These are phyloP conservation scores for Mystacornis crossleyi DNA, from an alignment of 2,113 vertebrate genomes.

Conservation along the genomic window DNA sequence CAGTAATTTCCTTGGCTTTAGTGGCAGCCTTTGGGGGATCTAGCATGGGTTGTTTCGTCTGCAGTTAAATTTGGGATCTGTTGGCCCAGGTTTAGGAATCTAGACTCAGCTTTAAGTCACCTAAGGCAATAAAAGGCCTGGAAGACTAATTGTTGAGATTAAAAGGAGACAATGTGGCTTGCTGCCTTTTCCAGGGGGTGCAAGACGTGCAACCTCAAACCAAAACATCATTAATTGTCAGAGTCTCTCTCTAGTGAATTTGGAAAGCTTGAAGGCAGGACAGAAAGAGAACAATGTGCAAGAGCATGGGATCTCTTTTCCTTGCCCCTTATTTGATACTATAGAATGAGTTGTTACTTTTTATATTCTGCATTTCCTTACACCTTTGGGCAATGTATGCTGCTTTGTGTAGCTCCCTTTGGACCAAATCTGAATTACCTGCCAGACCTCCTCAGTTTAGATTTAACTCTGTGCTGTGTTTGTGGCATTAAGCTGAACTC, in stretches of 20 bases:
- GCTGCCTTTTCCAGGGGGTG: conserved; percentile 58
- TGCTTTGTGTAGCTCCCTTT: background rate
- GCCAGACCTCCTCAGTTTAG: background rate
- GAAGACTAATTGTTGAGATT: conserved; percentile 59
- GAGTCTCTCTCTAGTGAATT: conserved; percentile 47
- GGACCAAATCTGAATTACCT: background rate
- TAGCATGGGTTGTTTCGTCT: background rate
- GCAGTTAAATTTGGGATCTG: background rate
- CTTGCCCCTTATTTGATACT: background rate
- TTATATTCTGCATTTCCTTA: conserved; percentile 2
- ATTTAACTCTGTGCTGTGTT: background rate
- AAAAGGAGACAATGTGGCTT: conserved; percentile 39
- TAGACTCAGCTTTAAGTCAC: conserved; percentile 44
- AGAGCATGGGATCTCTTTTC: background rate
- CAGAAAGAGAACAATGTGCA: conserved; percentile 35
- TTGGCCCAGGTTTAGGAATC: conserved; percentile 12
- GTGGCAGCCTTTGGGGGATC: background rate
- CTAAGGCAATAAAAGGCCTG: conserved; percentile 46
- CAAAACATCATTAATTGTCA: conserved; percentile 35
- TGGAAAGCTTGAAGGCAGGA: conserved; percentile 32
- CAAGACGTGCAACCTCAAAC: conserved; percentile 43
- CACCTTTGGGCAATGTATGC: background rate
- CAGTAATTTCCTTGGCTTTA: background rate
- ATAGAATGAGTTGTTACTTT: conserved; percentile 60
- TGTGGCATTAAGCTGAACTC: background rate